Conservation (phyloP, 2,113 vertebrate genomes). For the Rutilus rutilus region DNA sequence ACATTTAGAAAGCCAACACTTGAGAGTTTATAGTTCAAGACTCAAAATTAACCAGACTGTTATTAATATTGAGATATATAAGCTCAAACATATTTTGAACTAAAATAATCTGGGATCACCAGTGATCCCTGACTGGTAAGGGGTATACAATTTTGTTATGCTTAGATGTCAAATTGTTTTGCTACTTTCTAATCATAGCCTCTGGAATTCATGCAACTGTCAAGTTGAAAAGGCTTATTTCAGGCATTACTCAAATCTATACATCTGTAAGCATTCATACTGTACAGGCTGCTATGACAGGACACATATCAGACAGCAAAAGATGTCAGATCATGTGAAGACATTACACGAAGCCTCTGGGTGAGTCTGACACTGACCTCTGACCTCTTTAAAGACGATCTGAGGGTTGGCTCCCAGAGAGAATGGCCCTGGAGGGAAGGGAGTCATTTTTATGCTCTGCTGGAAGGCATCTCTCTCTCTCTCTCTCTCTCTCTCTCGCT, state of each 20-base stretch:
- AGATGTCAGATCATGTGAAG: constrained; percentile 18
- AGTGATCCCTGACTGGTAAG: too few species aligned
- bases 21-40: too few species aligned
- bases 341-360: constrained; percentile 18
- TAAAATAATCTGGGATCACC: too few species aligned
- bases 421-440: constrained; percentile 3
- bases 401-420: constrained; percentile 11
- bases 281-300: background rate
- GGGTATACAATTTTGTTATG: background rate
- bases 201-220: constrained; percentile 3
- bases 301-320: constrained; percentile 18
- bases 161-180: background rate
- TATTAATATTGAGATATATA: too few species aligned
- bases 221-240: background rate
- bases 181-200: background rate
- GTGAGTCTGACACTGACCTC: background rate
- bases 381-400: constrained; percentile 21
- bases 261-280: constrained; percentile 6
- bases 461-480: constrained; percentile 23
- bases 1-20: too few species aligned
- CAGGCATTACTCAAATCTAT: background rate
- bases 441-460: constrained; percentile 6
- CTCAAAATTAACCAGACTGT: too few species aligned
- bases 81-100: too few species aligned
- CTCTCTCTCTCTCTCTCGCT: background rate